phyloP scores from a whole-genome alignment of 2,113 vertebrate genomes.

The Ia io region DNA sequence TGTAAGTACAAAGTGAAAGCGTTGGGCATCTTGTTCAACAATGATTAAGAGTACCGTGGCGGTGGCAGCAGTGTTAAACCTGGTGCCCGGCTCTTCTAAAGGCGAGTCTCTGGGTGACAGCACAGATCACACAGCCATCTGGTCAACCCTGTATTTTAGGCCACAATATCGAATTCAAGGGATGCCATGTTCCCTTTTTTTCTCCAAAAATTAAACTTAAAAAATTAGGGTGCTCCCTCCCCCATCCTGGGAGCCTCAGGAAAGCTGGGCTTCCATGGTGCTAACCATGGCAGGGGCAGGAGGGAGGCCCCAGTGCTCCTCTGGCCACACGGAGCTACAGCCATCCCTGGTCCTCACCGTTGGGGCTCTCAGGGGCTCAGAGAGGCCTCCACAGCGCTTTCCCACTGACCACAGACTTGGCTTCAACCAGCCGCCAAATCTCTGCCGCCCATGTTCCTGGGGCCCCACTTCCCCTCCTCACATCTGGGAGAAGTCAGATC shows the following conservation, averaged over 20 bases:
- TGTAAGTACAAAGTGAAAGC: not conserved
- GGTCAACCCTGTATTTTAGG: not conserved
- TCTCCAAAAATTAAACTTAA: not conserved
- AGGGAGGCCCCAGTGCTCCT: not conserved
- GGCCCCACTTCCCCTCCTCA: not conserved
- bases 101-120: no score
- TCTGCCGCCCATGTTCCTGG: not conserved
- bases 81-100: not conserved
- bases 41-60: not conserved
- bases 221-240: not conserved
- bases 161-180: not conserved
- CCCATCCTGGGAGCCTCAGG: not conserved
- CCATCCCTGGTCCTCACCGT: not conserved
- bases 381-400: not conserved
- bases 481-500: not conserved
- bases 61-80: rapidly evolving
- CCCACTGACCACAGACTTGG: not conserved
- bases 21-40: not conserved
- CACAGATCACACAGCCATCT: rapidly evolving
- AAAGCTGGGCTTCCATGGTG: not conserved
- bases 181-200: not conserved
- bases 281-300: not conserved
- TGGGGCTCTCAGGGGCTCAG: not conserved
- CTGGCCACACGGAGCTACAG: not conserved
- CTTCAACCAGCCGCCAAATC: not conserved